Evolutionary conservation across 1,140 invertebrate genomes (phyloP), one percentile per base, ranked within the genome.

Genomic region (Batillaria attramentaria): DNA sequence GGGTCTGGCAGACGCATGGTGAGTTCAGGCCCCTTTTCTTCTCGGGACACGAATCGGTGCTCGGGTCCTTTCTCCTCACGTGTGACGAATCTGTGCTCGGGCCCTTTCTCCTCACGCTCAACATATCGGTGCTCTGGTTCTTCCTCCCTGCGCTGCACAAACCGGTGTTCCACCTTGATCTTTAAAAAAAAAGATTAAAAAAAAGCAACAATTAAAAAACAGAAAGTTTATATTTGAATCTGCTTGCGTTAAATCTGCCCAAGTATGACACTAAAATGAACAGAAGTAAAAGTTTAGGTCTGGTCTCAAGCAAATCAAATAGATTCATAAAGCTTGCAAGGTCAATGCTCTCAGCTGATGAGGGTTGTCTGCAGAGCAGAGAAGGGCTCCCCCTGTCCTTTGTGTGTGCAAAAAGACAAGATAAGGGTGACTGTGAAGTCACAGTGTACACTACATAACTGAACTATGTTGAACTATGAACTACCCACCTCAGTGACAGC

Each of bases 81-180:
- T n/a, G n/a, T n/a, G n/a, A n/a, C n/a, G n/a, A n/a, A n/a, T n/a
- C n/a, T n/a, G n/a, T n/a, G n/a, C n/a, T n/a, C n/a, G n/a, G n/a
- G n/a, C n/a, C n/a, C n/a, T n/a, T n/a, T n/a, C n/a, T n/a, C n/a
- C n/a, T n/a, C n/a, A n/a, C n/a, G n/a, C n/a, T n/a, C n/a, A n/a
- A n/a, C n/a, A n/a, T n/a, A n/a, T n/a, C n/a, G n/a, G n/a, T n/a
- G n/a, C n/a, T n/a, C n/a, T n/a, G n/a, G n/a, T 1, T n/a, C 8
- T 31, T 62, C n/a, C 24, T 62, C 73, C 33, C 31, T 28, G 33
- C 73, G 50, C 5, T 57, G 42, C 35, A 75, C 57, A 75, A 75
- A 75, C 20, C 73, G 33, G 20, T 75, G 73, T 54, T 75, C 73
- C 5, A 75, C 57, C 35, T 42, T 62, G 57, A 75, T 75, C 73